Conservation (phyloP, 2,113 vertebrate species). For the Saccopteryx bilineata region DNA sequence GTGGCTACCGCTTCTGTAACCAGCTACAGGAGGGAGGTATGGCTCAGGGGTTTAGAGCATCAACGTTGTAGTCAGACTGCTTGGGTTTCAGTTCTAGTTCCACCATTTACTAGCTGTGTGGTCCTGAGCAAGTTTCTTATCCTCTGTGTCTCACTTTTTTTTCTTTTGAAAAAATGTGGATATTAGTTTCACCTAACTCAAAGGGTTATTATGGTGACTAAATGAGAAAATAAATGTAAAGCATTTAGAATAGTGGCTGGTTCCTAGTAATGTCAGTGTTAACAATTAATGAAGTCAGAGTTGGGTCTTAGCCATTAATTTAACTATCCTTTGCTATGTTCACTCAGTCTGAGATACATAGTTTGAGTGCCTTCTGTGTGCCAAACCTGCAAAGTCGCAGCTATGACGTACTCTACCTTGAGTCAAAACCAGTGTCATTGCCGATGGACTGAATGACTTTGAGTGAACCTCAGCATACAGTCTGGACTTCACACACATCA, state of each 20-base stretch:
- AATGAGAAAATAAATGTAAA: conserved; percentile 50
- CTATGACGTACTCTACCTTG: neutral
- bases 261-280: neutral
- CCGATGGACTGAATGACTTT: neutral
- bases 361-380: neutral
- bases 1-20: neutral
- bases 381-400: neutral
- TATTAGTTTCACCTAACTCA: neutral
- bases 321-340: neutral
- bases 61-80: neutral
- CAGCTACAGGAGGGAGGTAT: neutral
- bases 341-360: neutral
- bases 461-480: neutral
- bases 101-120: neutral
- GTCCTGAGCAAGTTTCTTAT: neutral
- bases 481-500: neutral
- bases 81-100: neutral
- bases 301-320: neutral
- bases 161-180: neutral
- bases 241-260: neutral
- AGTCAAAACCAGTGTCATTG: neutral
- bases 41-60: neutral
- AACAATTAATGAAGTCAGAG: neutral
- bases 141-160: neutral
- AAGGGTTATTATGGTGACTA: neutral